Evolutionary conservation across 2,888 invertebrate species (phyloP), one percentile per base, ranked within the genome.

Genomic region (Melanchra persicariae): DNA sequence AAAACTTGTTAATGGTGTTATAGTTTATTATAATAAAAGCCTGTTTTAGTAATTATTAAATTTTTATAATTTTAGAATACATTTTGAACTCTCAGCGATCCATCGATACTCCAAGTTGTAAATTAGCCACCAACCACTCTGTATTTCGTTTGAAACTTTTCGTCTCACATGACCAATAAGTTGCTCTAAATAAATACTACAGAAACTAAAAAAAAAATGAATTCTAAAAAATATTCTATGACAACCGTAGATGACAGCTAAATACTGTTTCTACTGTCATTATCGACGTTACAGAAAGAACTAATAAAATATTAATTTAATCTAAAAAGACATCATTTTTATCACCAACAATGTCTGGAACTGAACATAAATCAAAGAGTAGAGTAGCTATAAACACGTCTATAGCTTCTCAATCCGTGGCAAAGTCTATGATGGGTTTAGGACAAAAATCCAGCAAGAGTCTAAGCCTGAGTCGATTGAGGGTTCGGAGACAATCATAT

Each of bases 401-500:
- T 34, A 0, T 1, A 5, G 9, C 0, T 8, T 5, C 51, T 22
- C 0, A 15, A 2, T 0, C 1, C 17, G 19, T 0, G 0, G 8
- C 37, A n/a, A 73, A 24, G 22, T 37, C 73, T 6, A 0, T 0
- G 0, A 0, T 0, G 0, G 51, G 0, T n/a, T 6, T 62, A 1
- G 10, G 0, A 1, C 5, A 4, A 22, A 47, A 0, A 8, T 40
- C 74, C 24, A 58, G 17, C 40, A 26, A n/a, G 15, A n/a, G 7
- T n/a, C 0, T 26, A 2, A 54, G 12, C 52, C 79, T 90, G 68
- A 94, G 95, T 40, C 88, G 95, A 22, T 15, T 94, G 57, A 91
- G 73, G 64, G 43, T 93, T n/a, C 85, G 95, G 5, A 89, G 72
- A 69, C 79, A 70, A 0, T 94, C 95, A 0, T 94, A 83, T 74